Evolutionary conservation across 2,797 vertebrate species (phyloP), one percentile per base, ranked within the genome.

Genomic region (Odontamblyopus lacepedii): DNA sequence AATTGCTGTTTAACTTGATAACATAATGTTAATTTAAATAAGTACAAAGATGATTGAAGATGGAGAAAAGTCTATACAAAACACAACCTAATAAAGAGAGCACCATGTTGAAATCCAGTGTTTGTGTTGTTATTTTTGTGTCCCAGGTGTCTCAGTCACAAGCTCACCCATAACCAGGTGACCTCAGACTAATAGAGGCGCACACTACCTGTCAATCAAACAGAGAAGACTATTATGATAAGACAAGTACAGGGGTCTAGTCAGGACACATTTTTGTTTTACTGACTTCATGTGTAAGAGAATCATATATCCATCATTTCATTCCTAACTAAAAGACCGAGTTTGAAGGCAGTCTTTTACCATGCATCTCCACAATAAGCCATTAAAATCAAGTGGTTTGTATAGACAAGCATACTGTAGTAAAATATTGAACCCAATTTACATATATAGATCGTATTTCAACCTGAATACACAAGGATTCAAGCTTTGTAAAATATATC

Each of bases 111-210:
- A 27, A 15, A 13, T 2, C 41, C 41, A 15, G 4, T 15, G 41
- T 44, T 48, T 2, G 1, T 13, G 4, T 8, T 6, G 6, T 26
- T 13, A 1, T 23, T 38, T 2, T 6, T 5, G 27, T 48, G 56
- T 56, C 51, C 55, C 29, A 67, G 74, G 80, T 76, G 73, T 2
- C 23, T 18, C 38, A 4, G 69, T 53, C 32, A 66, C 41, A 63
- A 51, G 18, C 32, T 50, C 76, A 41, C 65, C 70, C 77, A 70
- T 63, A 68, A 76, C 63, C 64, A 56, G 51, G 29, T 61, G 71
- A 74, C 69, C 76, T 67, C 66, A 70, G 67, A 60, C 19, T 38
- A 57, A 72, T 59, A 71, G 51, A 68, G 27, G 27, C 2, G 12
- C 23, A 41, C 30, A 23, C 35, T 4, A 7, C 57, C 18, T 65